phyloP scores from a whole-genome alignment of 2,888 invertebrate genomes.

The Epirrhoe tristata region DNA sequence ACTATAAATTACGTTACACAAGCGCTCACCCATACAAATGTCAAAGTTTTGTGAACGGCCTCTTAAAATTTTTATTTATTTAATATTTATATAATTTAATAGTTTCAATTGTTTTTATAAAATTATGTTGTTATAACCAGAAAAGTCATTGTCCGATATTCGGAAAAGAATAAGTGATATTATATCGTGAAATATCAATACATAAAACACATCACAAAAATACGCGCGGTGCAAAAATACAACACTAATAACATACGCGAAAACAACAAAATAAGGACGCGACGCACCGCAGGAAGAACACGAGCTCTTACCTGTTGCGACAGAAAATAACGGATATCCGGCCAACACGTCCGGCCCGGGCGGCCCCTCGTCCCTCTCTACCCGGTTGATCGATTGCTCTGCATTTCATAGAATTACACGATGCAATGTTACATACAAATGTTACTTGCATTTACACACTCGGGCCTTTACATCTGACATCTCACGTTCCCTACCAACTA shows the following conservation, averaged over 20 bases:
- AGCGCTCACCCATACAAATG: too few species aligned
- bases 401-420: conserved; percentile 22
- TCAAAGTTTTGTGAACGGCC: too few species aligned
- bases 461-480: too few species aligned
- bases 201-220: not conserved
- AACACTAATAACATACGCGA: not conserved
- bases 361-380: conserved; percentile 13
- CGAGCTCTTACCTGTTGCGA: conserved; percentile 16
- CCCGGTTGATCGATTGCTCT: conserved; percentile 21
- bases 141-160: not conserved
- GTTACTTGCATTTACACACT: not conserved
- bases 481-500: too few species aligned
- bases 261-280: not conserved
- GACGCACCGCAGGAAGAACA: not conserved
- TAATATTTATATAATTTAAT: too few species aligned
- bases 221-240: not conserved
- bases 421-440: conserved; percentile 15
- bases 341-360: conserved; percentile 11
- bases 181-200: not conserved
- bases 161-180: too few species aligned
- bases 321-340: conserved; percentile 15
- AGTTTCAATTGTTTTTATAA: too few species aligned
- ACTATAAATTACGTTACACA: too few species aligned
- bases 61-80: too few species aligned
- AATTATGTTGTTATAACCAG: not conserved